Evolutionary conservation across 2,888 invertebrate species (phyloP).

Genomic region (Toxonevra muliebris): DNA sequence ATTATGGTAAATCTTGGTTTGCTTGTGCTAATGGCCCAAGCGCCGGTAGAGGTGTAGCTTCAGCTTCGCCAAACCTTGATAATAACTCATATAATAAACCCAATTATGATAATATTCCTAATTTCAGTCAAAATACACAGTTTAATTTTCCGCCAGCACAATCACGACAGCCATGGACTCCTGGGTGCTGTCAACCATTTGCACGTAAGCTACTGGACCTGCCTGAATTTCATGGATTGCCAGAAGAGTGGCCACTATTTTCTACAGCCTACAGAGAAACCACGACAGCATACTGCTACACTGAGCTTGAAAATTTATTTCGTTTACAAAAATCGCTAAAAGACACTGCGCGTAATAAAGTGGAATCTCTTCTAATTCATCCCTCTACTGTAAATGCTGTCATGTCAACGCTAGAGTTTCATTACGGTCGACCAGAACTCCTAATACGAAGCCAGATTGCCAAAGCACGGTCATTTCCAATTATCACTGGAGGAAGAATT

Average conservation of each 20-base stretch:
- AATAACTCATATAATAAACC: neutral
- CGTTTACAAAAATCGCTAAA: slow-evolving; percentile 28
- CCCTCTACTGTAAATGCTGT: slow-evolving; percentile 8
- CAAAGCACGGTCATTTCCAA: no score
- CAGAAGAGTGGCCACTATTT: slow-evolving; percentile 34
- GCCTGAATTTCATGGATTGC: no score
- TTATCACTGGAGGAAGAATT: slow-evolving; percentile 22
- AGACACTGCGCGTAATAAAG: slow-evolving; percentile 15
- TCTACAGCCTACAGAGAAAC: slow-evolving; percentile 17
- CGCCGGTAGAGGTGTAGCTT: neutral
- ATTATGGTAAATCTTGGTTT: no score
- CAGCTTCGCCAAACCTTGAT: neutral
- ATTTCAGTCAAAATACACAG: neutral
- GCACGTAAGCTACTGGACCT: slow-evolving; percentile 28
- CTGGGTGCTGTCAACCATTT: slow-evolving; percentile 4
- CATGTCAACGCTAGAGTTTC: no score
- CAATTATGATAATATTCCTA: neutral
- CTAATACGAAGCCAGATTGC: slow-evolving; percentile 16
- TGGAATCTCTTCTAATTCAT: slow-evolving; percentile 19
- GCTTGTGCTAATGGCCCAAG: neutral
- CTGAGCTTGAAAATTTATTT: slow-evolving; percentile 26
- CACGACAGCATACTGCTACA: no score
- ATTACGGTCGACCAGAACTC: slow-evolving; percentile 11
- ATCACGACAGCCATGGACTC: neutral
- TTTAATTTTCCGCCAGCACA: neutral